Evolutionary conservation across 2,888 invertebrate genomes (phyloP).

Genomic region (Stenichneumon culpator): DNA sequence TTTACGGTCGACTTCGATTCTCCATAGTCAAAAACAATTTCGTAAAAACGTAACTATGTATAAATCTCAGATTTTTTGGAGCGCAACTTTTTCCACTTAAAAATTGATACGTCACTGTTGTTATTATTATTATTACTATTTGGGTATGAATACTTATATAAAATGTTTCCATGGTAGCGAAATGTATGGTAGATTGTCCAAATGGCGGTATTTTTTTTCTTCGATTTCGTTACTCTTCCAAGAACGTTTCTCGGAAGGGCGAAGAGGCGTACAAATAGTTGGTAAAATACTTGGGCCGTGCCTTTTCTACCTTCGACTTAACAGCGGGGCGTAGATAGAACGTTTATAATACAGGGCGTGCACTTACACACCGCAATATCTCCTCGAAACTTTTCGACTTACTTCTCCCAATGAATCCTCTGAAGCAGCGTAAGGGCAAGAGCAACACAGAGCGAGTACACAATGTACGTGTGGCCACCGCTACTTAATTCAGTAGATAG

Average conservation of each 20-base stretch:
- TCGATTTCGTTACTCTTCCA: background rate
- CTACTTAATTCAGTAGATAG: conserved; percentile 57
- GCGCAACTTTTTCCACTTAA: too few relatives aligned
- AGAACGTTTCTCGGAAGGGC: background rate
- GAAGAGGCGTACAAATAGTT: conserved; percentile 8
- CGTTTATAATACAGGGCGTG: conserved; percentile 39
- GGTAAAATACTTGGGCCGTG: conserved; percentile 2
- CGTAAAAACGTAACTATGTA: too few relatives aligned
- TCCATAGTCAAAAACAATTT: background rate
- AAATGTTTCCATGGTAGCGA: background rate
- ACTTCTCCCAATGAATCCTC: conserved; percentile 31
- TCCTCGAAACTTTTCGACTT: conserved; percentile 59
- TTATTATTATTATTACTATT: background rate
- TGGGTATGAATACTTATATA: background rate
- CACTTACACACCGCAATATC: conserved; percentile 54
- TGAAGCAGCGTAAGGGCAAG: background rate
- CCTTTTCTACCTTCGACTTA: conserved; percentile 6
- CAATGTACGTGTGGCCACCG: conserved; percentile 38
- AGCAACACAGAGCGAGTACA: conserved; percentile 15
- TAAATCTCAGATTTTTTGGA: too few relatives aligned
- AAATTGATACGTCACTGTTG: too few relatives aligned
- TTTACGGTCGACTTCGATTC: background rate
- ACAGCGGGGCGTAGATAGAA: conserved; percentile 26
- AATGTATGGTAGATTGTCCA: background rate
- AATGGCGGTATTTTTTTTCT: background rate